Base-by-base conservation (phyloP, 1,140 invertebrate species). In the Chionoecetes opilio region DNA sequence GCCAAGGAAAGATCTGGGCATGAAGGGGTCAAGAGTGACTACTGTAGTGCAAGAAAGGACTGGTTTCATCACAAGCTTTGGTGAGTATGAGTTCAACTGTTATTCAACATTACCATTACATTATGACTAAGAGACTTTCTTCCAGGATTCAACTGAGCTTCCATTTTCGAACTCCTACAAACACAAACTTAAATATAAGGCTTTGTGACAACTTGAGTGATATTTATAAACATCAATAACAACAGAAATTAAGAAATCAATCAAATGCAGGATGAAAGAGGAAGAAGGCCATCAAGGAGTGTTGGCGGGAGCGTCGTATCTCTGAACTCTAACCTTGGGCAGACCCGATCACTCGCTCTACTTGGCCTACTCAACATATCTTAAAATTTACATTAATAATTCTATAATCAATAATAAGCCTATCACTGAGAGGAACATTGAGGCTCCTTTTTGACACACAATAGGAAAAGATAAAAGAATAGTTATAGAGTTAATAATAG, bases 241-340 rank as follows among this genome's bases (percentile, higher is more conserved):
- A 95, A 46, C 82, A 91, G 41, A 85, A 95, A 31, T 85, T 87
- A 91, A 95, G 89, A 92, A 92, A 75, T 86, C 34, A 95, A 85
- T 91, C 75, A 63, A 92, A 95, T 95, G 94, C 90, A 53, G 94
- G 90, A 95, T 92, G 88, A 95, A 85, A 95, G 90, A 95, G 89
- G 82, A 94, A 95, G 89, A 87, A 95, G 89, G 84, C 29, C 53
- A 85, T 87, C 31, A 95, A 38, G 41, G 93, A 84, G 90, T 84
- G 46, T 46, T 86, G 90, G 82, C 82, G 87, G 35, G 89, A 91
- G 82, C 86, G 84, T 84, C 35, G 84, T 91, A 92, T 75, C 84
- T 46, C 82, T 87, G n/a, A 63, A 95, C 86, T 89, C 35, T 94
- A 14, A 53, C 53, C 5, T 63, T 2, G 9, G 53, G 9, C 6